Evolutionary conservation across 2,888 invertebrate genomes (phyloP).

Genomic region (Euplexia lucipara): DNA sequence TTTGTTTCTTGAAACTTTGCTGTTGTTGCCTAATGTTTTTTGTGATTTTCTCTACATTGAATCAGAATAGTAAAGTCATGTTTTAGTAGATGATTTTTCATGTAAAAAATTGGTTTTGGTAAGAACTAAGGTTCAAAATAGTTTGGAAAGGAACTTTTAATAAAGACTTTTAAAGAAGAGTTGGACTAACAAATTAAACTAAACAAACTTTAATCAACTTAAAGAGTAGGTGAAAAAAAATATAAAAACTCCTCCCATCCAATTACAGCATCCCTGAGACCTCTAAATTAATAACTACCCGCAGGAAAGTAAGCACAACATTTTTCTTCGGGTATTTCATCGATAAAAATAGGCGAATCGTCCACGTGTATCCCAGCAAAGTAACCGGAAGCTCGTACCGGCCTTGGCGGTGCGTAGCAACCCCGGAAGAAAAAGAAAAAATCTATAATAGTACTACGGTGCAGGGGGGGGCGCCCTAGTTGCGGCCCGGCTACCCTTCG

Average conservation of each 20-base stretch:
- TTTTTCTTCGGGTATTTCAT: conserved; percentile 64
- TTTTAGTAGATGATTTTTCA: background rate
- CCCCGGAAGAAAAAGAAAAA: conserved; percentile 82
- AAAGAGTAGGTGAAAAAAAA: conserved; percentile 24
- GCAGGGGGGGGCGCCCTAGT: conserved; percentile 75
- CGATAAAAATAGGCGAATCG: conserved; percentile 71
- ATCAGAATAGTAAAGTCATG: conserved; percentile 1
- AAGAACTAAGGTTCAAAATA: conserved; percentile 19
- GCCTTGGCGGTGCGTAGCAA: conserved; percentile 84
- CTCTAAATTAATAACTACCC: conserved; percentile 59
- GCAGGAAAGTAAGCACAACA: conserved; percentile 55
- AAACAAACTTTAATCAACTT: background rate
- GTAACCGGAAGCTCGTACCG: conserved; percentile 79
- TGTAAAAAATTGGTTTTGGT: background rate
- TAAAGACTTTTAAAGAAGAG: background rate
- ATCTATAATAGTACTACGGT: conserved; percentile 82
- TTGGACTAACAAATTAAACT: background rate
- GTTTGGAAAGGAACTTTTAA: background rate
- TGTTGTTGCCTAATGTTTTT: conserved; percentile 6
- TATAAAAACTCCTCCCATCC: conserved; percentile 23
- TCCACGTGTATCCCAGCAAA: conserved; percentile 77
- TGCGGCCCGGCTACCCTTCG: conserved; percentile 63
- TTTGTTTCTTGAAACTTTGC: conserved; percentile 29
- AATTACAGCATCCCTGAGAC: conserved; percentile 45
- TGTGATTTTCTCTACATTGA: conserved; percentile 5